Percentiles rank a stretch among this genome's conserved stretches.
These are phyloP conservation scores for Temnothorax ravouxi DNA, from an alignment of 2,888 invertebrate species.

Conservation along the genomic window DNA sequence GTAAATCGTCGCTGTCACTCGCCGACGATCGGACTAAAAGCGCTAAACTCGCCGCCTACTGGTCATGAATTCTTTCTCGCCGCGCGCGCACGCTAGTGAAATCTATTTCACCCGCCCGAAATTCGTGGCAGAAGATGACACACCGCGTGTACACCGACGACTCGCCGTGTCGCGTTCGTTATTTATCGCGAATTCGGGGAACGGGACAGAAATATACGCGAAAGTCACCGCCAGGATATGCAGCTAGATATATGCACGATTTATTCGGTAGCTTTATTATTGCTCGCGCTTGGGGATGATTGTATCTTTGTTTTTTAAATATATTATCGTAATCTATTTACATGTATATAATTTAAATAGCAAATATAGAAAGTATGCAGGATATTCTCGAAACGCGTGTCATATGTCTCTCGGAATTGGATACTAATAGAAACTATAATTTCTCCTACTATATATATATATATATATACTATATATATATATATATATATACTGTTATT, in stretches of 20 bases:
- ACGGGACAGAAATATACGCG: slow-evolving; percentile 55
- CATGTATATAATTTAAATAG: background rate
- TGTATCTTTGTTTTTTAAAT: background rate
- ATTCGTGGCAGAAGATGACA: slow-evolving; percentile 34
- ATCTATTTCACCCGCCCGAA: slow-evolving; percentile 20
- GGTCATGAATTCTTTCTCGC: slow-evolving; percentile 34
- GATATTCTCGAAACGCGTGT: background rate
- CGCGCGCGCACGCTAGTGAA: slow-evolving; percentile 3
- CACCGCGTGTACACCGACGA: background rate
- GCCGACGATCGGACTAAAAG: slow-evolving; percentile 22
- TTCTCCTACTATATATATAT: background rate
- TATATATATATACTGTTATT: background rate
- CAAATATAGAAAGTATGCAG: background rate
- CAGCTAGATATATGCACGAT: background rate
- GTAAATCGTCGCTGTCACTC: slow-evolving; percentile 61
- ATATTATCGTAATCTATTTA: background rate
- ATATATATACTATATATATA: too few species aligned
- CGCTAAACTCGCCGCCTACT: background rate
- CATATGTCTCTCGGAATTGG: background rate
- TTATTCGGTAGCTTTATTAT: slow-evolving; percentile 13
- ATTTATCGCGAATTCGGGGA: slow-evolving; percentile 63
- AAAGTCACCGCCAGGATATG: slow-evolving; percentile 22
- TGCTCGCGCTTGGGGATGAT: background rate
- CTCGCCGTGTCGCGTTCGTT: slow-evolving; percentile 39
- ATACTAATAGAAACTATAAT: background rate